Conservation (phyloP, 1,140 invertebrate species). For the Papilio xuthus region DNA sequence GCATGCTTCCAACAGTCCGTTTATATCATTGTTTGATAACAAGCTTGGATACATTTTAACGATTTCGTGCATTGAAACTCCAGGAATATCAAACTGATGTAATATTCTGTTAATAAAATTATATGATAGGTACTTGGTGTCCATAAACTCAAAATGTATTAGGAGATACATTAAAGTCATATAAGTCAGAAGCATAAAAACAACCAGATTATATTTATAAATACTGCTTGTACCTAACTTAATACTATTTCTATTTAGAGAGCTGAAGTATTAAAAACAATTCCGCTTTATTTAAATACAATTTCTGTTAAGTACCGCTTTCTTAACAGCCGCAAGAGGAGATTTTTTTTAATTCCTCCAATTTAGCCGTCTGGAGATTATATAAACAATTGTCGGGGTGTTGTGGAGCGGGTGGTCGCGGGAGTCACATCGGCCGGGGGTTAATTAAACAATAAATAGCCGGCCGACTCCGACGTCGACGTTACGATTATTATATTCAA, state of each 20-base stretch:
- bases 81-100: not conserved
- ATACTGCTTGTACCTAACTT: too few species aligned
- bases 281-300: slow-evolving; percentile 26
- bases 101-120: slow-evolving; percentile 17
- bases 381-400: slow-evolving; percentile 66
- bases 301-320: slow-evolving; percentile 19
- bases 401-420: slow-evolving; percentile 51
- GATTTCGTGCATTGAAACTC: slow-evolving; percentile 22
- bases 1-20: slow-evolving; percentile 29
- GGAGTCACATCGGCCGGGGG: slow-evolving; percentile 51
- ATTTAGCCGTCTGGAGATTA: slow-evolving; percentile 55
- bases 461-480: slow-evolving; percentile 42
- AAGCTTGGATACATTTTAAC: slow-evolving; percentile 23
- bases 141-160: not conserved
- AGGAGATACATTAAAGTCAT: not conserved
- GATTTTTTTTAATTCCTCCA: slow-evolving; percentile 60
- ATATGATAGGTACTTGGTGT: not conserved
- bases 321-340: slow-evolving; percentile 35
- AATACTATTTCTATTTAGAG: not conserved
- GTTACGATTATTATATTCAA: slow-evolving; percentile 78
- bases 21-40: slow-evolving; percentile 40
- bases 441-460: slow-evolving; percentile 81
- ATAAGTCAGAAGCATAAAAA: not conserved
- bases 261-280: slow-evolving; percentile 28
- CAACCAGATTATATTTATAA: too few species aligned